Evolutionary conservation across 2,113 vertebrate genomes (phyloP).

Genomic region (Dipodomys stephensi): DNA sequence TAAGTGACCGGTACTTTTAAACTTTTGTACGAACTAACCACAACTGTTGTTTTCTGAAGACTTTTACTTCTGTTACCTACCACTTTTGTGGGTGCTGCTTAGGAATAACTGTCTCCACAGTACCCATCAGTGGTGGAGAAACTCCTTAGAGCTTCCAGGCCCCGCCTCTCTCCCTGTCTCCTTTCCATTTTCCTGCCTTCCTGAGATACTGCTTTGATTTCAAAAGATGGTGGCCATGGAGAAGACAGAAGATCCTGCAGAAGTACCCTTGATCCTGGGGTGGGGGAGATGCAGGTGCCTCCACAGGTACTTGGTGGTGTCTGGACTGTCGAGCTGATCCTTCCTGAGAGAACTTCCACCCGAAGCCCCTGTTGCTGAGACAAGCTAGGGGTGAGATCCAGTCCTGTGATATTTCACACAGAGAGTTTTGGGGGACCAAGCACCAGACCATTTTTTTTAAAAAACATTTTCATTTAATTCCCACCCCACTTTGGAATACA

Average conservation of each 20-base stretch:
- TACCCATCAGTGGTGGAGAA: rapidly evolving
- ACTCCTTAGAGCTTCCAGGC: too few species aligned
- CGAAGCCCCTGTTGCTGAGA: background rate
- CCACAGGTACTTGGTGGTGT: rapidly evolving
- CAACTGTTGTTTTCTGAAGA: background rate
- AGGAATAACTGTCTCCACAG: background rate
- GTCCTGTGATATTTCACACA: background rate
- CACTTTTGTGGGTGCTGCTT: rapidly evolving
- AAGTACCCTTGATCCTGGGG: background rate
- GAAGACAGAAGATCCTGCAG: background rate
- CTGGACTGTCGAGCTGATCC: background rate
- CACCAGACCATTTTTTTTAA: background rate
- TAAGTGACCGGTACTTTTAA: background rate
- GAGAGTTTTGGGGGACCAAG: background rate
- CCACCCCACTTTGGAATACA: background rate
- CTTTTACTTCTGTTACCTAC: background rate
- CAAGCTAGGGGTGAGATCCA: background rate
- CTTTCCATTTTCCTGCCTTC: background rate
- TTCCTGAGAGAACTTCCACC: background rate
- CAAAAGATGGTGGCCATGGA: too few species aligned
- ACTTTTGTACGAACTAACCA: too few species aligned
- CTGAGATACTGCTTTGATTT: background rate
- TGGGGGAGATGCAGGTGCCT: background rate
- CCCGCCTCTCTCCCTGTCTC: background rate
- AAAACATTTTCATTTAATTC: background rate